Conservation (phyloP, 2,797 vertebrate species). For the Sparus aurata region DNA sequence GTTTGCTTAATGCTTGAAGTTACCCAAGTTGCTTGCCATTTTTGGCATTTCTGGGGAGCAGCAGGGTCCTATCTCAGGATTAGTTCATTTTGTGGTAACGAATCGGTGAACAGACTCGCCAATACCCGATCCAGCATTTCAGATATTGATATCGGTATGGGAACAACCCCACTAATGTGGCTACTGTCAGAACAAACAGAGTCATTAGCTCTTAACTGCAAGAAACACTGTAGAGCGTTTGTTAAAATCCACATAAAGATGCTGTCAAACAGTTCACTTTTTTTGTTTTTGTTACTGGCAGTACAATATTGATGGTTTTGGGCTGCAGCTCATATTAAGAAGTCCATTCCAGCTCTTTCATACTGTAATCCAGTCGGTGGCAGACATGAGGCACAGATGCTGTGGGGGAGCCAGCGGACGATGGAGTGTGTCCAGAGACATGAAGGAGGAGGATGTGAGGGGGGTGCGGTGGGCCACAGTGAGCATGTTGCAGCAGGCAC, state of each 20-base stretch:
- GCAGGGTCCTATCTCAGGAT: too few species aligned
- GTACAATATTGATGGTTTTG: slow-evolving; percentile 59
- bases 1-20: too few species aligned
- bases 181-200: slow-evolving; percentile 44
- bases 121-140: too few species aligned
- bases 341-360: slow-evolving; percentile 66
- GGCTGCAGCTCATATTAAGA: slow-evolving; percentile 53
- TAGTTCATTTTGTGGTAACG: too few species aligned
- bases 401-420: slow-evolving; percentile 74
- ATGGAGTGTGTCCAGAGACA: slow-evolving; percentile 82
- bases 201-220: slow-evolving; percentile 33
- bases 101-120: too few species aligned
- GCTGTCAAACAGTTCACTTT: slow-evolving; percentile 62
- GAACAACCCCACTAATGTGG: background rate
- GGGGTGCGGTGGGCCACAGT: slow-evolving; percentile 70
- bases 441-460: slow-evolving; percentile 69
- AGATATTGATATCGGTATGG: too few species aligned
- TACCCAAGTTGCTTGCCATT: too few species aligned
- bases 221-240: slow-evolving; percentile 38
- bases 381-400: slow-evolving; percentile 84
- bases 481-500: slow-evolving; percentile 78
- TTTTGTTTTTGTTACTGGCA: slow-evolving; percentile 32
- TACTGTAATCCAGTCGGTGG: slow-evolving; percentile 78
- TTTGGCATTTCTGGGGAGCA: too few species aligned
- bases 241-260: slow-evolving; percentile 59